Base-by-base conservation (phyloP, 2,797 vertebrate species). In the Coranthus polyacanthus region DNA sequence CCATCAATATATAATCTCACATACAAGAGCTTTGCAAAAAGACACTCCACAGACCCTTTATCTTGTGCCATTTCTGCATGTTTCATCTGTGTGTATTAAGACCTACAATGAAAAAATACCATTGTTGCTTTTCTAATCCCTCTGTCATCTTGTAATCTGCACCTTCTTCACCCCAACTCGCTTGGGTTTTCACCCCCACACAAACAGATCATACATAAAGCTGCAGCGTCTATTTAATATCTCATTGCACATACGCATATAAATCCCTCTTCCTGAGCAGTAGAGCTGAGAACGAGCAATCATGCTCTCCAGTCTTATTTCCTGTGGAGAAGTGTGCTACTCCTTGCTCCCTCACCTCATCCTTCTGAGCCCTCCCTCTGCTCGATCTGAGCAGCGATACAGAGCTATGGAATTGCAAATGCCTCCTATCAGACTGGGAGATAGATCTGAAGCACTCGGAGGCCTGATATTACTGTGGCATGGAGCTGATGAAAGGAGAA, bases 401-500 rank as follows among this genome's bases (percentile, higher is more conserved):
- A 20, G 13, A 74, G 59, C 54, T 68, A 16, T 44, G 61, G 84
- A 88, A 82, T 73, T 83, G 76, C 83, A 85, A 89, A 85, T 75
- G 72, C 66, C 63, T 67, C 39, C 70, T 44, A 80, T 88, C 74
- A 79, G 76, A 71, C 67, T 6, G 50, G 51, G 50, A 67, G 76
- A 57, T 29, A 44, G 68, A 84, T 77, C 68, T 77, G 77, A 86
- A 53, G 75, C 29, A 34, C 79, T 73, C 58, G 2, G 32, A 51
- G 72, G 57, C 67, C 42, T 82, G 78, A 81, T 80, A 81, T 85
- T 80, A 71, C 75, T 50, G 43, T 67, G 64, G 68, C 70, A 56
- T 17, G 24, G 57, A 86, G 69, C 54, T 73, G 83, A 91, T 90
- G 88, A 79, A 75, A 81, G 64, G 83, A 91, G 89, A 84, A 86